Conservation (phyloP, 2,797 vertebrate species). For the Schizothorax lantsangensis region DNA sequence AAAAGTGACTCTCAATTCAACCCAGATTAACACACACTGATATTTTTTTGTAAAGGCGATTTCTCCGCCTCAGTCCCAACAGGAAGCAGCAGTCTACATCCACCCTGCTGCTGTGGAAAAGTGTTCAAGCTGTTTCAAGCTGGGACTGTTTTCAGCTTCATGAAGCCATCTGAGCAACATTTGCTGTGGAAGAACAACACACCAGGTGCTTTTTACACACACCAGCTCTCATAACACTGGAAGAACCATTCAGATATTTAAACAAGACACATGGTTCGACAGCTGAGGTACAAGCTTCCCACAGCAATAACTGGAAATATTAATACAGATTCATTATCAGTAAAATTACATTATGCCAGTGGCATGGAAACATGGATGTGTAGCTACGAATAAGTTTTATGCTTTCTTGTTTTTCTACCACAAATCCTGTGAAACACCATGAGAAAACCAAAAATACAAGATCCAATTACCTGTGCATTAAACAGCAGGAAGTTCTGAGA, state of each 20-base stretch:
- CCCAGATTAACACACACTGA: conserved; percentile 19
- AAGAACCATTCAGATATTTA: conserved; percentile 3
- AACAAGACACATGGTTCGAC: neutral
- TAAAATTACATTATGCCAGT: too few relatives aligned
- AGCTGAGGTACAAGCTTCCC: neutral
- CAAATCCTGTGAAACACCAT: neutral
- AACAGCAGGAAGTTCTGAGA: conserved; percentile 7
- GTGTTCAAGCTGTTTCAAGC: conserved; percentile 28
- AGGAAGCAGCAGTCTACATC: conserved; percentile 24
- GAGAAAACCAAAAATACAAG: neutral
- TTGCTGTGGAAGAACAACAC: conserved; percentile 6
- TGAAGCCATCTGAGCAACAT: conserved; percentile 20
- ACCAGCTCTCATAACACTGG: neutral
- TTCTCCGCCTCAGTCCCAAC: conserved; percentile 5
- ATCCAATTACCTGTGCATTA: neutral
- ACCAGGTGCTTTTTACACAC: conserved; percentile 30
- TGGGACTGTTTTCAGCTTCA: conserved; percentile 38
- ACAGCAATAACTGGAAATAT: neutral
- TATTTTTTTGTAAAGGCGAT: conserved; percentile 7
- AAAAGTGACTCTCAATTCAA: conserved; percentile 13
- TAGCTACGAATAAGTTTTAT: neutral
- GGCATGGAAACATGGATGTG: neutral
- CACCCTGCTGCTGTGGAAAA: conserved; percentile 39
- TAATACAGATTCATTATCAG: conserved; percentile 5
- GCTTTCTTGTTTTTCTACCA: neutral